These are phyloP conservation scores for Danio aesculapii DNA, from an alignment of 2,797 vertebrate genomes.

Conservation along the genomic window DNA sequence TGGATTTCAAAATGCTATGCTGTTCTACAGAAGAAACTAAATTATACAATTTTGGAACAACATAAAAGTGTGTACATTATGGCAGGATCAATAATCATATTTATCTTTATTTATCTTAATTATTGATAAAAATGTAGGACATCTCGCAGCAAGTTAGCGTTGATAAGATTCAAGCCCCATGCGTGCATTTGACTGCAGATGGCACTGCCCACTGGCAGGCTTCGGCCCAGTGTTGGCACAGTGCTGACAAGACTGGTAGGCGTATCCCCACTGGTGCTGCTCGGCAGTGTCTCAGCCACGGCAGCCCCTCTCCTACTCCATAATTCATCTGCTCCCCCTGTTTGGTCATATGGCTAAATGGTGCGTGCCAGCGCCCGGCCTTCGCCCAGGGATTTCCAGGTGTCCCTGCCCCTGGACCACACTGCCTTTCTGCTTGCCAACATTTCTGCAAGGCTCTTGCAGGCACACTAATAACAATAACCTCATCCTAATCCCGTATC, in stretches of 20 bases:
- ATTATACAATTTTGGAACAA: not conserved
- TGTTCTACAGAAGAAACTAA: not conserved
- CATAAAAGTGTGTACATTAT: not conserved
- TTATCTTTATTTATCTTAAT: not conserved
- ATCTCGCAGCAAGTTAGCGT: not conserved
- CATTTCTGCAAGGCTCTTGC: constrained; percentile 36
- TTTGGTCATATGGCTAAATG: constrained; percentile 56
- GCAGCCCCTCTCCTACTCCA: constrained; percentile 63
- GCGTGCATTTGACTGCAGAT: constrained; percentile 53
- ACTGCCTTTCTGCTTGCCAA: constrained; percentile 48
- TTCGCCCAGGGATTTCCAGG: constrained; percentile 58
- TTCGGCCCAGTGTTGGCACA: constrained; percentile 66
- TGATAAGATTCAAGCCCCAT: constrained; percentile 27
- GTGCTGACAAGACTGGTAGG: constrained; percentile 36
- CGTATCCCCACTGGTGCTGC: constrained; percentile 58
- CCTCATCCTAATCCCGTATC: constrained; percentile 38
- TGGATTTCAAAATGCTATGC: not conserved
- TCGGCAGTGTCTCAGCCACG: constrained; percentile 60
- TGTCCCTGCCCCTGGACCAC: constrained; percentile 45
- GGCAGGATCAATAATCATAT: not conserved
- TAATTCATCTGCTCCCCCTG: constrained; percentile 70
- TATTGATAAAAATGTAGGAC: constrained; percentile 4
- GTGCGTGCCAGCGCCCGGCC: constrained; percentile 46
- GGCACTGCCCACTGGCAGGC: constrained; percentile 58
- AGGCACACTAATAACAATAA: constrained; percentile 50